Base-by-base conservation (phyloP, 2,113 vertebrate species). In the Brienomyrus brachyistius region DNA sequence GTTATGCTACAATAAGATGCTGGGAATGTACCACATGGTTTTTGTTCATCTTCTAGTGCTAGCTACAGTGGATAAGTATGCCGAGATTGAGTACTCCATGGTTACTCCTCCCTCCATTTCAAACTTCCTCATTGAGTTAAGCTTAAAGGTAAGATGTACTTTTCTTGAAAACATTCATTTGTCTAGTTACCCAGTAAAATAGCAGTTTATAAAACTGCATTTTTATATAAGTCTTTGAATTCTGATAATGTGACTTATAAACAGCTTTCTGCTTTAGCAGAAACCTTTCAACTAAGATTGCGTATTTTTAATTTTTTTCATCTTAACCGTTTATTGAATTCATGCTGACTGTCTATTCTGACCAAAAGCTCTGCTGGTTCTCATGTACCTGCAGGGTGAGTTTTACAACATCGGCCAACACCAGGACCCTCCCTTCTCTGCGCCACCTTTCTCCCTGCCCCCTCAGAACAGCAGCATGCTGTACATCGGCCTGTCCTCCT, bases 341-440 rank as follows among this genome's bases (percentile, higher is more conserved):
- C 40, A 19, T 82, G 35, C 4, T 59, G 56, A 80, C 31, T 80
- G 5, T 35, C 27, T 45, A 11, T 47, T 43, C 47, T 47, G 19
- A 23, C 40, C 19, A 43, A 48, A 9, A 48, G 6, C 2, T 15
- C 74, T 91, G 45, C 27, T 6, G 54, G 45, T 87, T 87, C 35
- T 43, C n/a, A 13, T 89, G 35, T 77, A 48, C 74, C 40, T 70
- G 31, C 95, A 51, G 96, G 96, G 96, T 1, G 92, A 96, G 91
- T 96, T 97, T 86, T 96, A 97, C 93, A 96, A 95, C 92, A 94
- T 95, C 0, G 94, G 92, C 35, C 92, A 92, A 4, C 96, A 96
- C 66, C 91, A 92, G 90, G 95, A 96, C 90, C 93, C 96, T 48
- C 96, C 96, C 0, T 95, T 96, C 90, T 77, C 93, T 59, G 91